phyloP scores from a whole-genome alignment of 2,797 vertebrate species.

The Danio choprae region DNA sequence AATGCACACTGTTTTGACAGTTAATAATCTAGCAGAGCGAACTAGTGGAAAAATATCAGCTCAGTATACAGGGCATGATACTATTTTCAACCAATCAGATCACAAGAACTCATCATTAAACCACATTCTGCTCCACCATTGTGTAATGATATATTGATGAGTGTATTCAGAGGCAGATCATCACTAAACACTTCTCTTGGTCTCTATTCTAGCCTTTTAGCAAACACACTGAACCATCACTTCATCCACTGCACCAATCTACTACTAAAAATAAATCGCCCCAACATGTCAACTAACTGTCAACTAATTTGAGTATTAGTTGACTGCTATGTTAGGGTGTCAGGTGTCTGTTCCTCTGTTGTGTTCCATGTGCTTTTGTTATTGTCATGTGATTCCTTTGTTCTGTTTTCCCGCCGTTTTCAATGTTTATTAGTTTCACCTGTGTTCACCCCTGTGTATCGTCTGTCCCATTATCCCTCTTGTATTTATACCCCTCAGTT shows the following conservation, averaged over 20 bases:
- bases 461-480: no score
- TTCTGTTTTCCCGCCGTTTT: no score
- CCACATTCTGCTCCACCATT: conserved; percentile 82
- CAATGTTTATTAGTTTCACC: no score
- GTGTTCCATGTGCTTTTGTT: no score
- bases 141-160: conserved; percentile 84
- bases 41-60: conserved; percentile 63
- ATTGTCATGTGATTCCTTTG: no score
- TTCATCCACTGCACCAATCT: conserved; percentile 6
- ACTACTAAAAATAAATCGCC: neutral
- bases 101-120: conserved; percentile 88
- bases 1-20: conserved; percentile 70
- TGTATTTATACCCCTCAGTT: no score
- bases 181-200: conserved; percentile 62
- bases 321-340: no score
- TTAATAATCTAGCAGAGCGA: conserved; percentile 72
- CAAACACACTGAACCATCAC: neutral
- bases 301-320: no score
- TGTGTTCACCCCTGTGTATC: no score
- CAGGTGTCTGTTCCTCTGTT: no score
- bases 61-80: conserved; percentile 81
- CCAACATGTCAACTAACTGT: no score
- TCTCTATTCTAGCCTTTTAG: conserved; percentile 61
- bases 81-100: conserved; percentile 82
- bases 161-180: conserved; percentile 65